Evolutionary conservation across 2,888 invertebrate species (phyloP).

Genomic region (Idaea straminata): DNA sequence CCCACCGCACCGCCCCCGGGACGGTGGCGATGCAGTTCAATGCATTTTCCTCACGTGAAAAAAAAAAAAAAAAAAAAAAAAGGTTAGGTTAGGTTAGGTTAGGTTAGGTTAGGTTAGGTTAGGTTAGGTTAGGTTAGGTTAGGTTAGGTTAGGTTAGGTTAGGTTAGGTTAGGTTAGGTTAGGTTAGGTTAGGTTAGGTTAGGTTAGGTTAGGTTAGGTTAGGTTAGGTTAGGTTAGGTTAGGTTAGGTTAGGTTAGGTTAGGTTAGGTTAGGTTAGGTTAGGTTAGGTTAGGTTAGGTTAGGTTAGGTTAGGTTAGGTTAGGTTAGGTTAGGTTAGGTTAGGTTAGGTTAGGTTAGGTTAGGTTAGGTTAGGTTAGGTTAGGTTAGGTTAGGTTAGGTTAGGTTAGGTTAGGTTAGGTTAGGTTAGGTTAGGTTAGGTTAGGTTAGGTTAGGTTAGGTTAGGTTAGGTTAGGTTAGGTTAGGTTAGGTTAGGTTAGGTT

Average conservation of each 20-base stretch:
- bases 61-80: not conserved
- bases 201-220: conserved; percentile 8
- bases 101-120: conserved; percentile 11
- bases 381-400: conserved; percentile 8
- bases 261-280: conserved; percentile 13
- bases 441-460: conserved; percentile 7
- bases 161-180: conserved; percentile 12
- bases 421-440: conserved; percentile 9
- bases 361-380: conserved; percentile 7
- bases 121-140: conserved; percentile 13
- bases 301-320: conserved; percentile 11
- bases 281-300: conserved; percentile 13
- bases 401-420: conserved; percentile 12
- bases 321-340: conserved; percentile 12
- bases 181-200: conserved; percentile 9
- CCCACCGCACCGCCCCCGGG: too few relatives aligned
- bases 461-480: conserved; percentile 7
- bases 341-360: conserved; percentile 9
- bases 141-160: conserved; percentile 13
- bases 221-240: conserved; percentile 6
- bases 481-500: conserved; percentile 8
- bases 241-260: conserved; percentile 7
- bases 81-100: conserved; percentile 10
- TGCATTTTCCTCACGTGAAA: too few relatives aligned
- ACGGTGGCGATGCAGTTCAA: too few relatives aligned